Percentiles rank a stretch among this genome's conserved stretches.
Evolutionary conservation across 2,113 vertebrate genomes (phyloP).

Genomic region (Galeopterus variegatus): DNA sequence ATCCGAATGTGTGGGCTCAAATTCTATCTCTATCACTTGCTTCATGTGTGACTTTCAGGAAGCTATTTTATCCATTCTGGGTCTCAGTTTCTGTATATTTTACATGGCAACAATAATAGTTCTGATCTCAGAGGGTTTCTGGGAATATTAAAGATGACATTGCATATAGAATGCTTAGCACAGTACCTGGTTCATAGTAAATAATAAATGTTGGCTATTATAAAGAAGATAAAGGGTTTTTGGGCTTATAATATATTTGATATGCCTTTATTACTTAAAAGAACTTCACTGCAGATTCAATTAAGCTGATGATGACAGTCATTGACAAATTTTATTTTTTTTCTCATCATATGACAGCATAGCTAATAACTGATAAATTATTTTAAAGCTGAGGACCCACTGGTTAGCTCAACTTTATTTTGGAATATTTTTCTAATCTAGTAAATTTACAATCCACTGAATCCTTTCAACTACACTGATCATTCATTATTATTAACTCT

Average conservation of each 20-base stretch:
- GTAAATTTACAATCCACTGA: background rate
- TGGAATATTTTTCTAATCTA: background rate
- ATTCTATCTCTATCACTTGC: background rate
- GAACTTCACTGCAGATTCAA: background rate
- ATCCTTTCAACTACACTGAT: background rate
- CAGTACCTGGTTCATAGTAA: background rate
- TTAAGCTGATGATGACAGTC: background rate
- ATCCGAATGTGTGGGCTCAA: background rate
- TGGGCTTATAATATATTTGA: background rate
- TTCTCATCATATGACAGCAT: background rate
- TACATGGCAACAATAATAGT: background rate
- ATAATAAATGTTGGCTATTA: background rate
- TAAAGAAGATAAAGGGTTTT: background rate
- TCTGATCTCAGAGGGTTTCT: background rate
- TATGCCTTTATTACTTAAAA: background rate
- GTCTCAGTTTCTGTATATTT: background rate
- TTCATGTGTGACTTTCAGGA: background rate
- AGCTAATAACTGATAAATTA: slow-evolving; percentile 9
- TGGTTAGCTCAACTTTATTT: background rate
- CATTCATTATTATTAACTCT: background rate
- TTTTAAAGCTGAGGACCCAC: background rate
- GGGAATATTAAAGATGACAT: background rate
- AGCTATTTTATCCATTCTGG: background rate
- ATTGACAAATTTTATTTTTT: background rate
- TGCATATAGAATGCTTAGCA: background rate